Percentiles rank a stretch among this genome's conserved stretches.
phyloP scores from a whole-genome alignment of 2,888 invertebrate species.

The Nephrotoma guestfalica region DNA sequence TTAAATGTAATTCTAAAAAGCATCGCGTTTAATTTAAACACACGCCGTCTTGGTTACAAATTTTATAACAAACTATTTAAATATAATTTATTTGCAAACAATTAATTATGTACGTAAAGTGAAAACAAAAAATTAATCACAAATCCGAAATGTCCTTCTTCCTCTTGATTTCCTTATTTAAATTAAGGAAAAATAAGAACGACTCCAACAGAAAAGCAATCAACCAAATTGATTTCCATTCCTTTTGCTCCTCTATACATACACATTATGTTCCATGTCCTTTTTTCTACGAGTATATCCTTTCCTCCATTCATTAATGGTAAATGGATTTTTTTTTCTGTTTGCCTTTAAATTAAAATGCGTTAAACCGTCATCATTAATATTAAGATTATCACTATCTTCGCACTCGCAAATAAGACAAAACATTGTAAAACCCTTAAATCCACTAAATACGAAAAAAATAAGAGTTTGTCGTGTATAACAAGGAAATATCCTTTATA shows the following conservation, averaged over 20 bases:
- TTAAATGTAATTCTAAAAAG: too few relatives aligned
- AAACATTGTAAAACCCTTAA: not conserved
- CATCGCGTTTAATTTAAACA: too few relatives aligned
- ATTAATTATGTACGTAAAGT: not conserved
- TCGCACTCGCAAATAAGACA: not conserved
- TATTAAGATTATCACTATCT: not conserved
- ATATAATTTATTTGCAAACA: not conserved
- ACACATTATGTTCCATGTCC: not conserved
- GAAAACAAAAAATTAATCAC: not conserved
- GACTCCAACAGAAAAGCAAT: not conserved
- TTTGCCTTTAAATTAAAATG: slow-evolving; percentile 2
- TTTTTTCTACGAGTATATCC: not conserved
- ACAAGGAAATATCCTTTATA: not conserved
- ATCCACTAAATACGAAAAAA: not conserved
- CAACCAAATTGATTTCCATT: slow-evolving; percentile 4
- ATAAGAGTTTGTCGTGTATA: not conserved
- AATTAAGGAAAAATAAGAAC: not conserved
- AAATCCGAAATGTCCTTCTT: not conserved
- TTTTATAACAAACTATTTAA: not conserved
- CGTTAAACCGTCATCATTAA: slow-evolving; percentile 5
- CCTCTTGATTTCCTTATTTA: not conserved
- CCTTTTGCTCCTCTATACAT: not conserved
- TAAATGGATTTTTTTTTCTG: not conserved
- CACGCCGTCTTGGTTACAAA: not conserved
- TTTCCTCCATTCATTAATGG: not conserved